Conservation (phyloP, 1,140 invertebrate genomes). For the Luehdorfia chinensis region DNA sequence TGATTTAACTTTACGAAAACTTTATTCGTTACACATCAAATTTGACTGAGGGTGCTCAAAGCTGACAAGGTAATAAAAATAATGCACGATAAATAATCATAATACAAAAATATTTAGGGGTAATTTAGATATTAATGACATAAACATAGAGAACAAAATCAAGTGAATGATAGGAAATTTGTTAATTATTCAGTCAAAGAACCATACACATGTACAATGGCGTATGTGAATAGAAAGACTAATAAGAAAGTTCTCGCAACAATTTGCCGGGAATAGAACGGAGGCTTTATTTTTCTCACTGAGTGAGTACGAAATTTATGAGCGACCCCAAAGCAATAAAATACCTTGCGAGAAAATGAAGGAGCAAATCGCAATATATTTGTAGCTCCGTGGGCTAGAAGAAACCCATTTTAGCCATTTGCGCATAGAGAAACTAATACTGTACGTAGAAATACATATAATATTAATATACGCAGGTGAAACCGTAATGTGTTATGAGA, state of each 20-base stretch:
- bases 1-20: too few relatives aligned
- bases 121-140: too few relatives aligned
- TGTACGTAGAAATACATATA: conserved; percentile 14
- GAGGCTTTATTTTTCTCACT: conserved; percentile 69
- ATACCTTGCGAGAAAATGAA: conserved; percentile 75
- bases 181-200: too few relatives aligned
- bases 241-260: conserved; percentile 63
- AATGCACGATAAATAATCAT: too few relatives aligned
- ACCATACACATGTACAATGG: too few relatives aligned
- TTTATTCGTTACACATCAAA: too few relatives aligned
- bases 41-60: too few relatives aligned
- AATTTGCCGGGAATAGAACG: conserved; percentile 49
- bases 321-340: conserved; percentile 71
- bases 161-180: too few relatives aligned
- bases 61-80: too few relatives aligned
- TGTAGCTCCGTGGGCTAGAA: conserved; percentile 62
- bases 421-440: conserved; percentile 58
- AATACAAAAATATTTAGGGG: too few relatives aligned
- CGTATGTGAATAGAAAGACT: too few relatives aligned
- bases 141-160: too few relatives aligned
- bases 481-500: conserved; percentile 27
- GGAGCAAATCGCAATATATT: conserved; percentile 74
- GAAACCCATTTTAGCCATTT: conserved; percentile 61
- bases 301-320: conserved; percentile 73
- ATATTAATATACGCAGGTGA: conserved; percentile 16